phyloP scores from a whole-genome alignment of 2,888 invertebrate genomes.

The Listrodromus nycthemerus region DNA sequence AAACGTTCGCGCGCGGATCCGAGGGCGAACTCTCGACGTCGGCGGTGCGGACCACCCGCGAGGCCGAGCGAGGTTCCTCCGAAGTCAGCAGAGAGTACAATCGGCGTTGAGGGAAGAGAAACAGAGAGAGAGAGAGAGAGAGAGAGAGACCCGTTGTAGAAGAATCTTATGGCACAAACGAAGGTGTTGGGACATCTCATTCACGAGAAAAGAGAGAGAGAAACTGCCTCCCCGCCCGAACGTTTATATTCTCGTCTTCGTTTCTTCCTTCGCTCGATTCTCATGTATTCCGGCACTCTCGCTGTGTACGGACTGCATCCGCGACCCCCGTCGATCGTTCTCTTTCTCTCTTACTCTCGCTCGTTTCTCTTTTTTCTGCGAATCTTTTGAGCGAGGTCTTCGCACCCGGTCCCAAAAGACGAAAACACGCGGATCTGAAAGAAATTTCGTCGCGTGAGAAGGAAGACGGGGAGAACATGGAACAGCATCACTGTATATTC shows the following conservation, averaged over 20 bases:
- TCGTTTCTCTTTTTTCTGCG: slow-evolving; percentile 16
- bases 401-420: slow-evolving; percentile 8
- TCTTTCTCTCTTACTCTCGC: slow-evolving; percentile 13
- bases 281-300: slow-evolving; percentile 26
- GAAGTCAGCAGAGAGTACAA: slow-evolving; percentile 48
- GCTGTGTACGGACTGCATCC: slow-evolving; percentile 31
- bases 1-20: slow-evolving; percentile 37
- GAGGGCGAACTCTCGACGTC: slow-evolving; percentile 52
- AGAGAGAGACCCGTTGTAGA: slow-evolving; percentile 32
- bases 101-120: slow-evolving; percentile 58
- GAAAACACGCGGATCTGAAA: slow-evolving; percentile 43
- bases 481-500: slow-evolving; percentile 8
- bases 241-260: slow-evolving; percentile 54
- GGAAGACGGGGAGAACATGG: slow-evolving; percentile 22
- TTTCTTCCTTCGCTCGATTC: slow-evolving; percentile 40
- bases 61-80: slow-evolving; percentile 58
- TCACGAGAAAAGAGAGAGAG: slow-evolving; percentile 55
- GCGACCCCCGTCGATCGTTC: slow-evolving; percentile 55
- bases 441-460: slow-evolving; percentile 47
- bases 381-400: slow-evolving; percentile 32
- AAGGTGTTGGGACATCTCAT: slow-evolving; percentile 68
- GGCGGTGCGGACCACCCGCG: slow-evolving; percentile 69
- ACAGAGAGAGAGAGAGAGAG: no score
- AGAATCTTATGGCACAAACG: slow-evolving; percentile 41
- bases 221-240: slow-evolving; percentile 32